Percentiles rank a stretch among this genome's conserved stretches.
phyloP scores from a whole-genome alignment of 2,113 vertebrate species.

The Zapus hudsonius region DNA sequence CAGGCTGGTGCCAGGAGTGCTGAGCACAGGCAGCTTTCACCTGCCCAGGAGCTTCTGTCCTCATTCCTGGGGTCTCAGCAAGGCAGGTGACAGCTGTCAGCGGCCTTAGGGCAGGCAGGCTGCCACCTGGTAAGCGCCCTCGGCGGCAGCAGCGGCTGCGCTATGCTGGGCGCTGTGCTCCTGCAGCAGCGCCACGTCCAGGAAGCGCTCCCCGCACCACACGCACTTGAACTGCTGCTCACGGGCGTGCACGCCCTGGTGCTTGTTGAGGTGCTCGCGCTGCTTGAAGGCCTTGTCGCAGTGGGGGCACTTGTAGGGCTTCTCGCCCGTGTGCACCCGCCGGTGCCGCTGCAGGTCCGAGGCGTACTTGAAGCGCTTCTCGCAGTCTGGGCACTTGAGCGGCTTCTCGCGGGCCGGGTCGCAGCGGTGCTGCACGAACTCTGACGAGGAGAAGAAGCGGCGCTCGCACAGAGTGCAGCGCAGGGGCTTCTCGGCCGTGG shows the following conservation, averaged over 20 bases:
- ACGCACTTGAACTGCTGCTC: slow-evolving; percentile 99
- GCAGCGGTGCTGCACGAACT: slow-evolving; percentile 97
- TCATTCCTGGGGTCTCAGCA: not conserved
- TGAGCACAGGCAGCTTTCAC: not conserved
- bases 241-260: slow-evolving; percentile 94
- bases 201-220: slow-evolving; percentile 97
- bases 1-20: not conserved
- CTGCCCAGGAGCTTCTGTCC: not conserved
- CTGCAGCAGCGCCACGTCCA: slow-evolving; percentile 95
- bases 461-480: slow-evolving; percentile 97
- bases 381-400: slow-evolving; percentile 96
- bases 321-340: slow-evolving; percentile 96
- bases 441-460: slow-evolving; percentile 96
- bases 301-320: slow-evolving; percentile 96
- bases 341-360: slow-evolving; percentile 97
- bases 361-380: slow-evolving; percentile 98
- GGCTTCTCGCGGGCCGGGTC: slow-evolving; percentile 96
- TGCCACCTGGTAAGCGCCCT: slow-evolving; percentile 92
- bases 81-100: rapidly evolving
- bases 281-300: slow-evolving; percentile 99
- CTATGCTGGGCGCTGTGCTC: slow-evolving; percentile 98
- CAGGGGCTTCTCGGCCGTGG: slow-evolving; percentile 95
- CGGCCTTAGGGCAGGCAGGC: slow-evolving; percentile 90
- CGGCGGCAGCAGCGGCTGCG: slow-evolving; percentile 87
- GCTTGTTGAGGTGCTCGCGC: slow-evolving; percentile 97